Evolutionary conservation across 1,140 invertebrate genomes (phyloP).

Genomic region (Drosophila bocqueti): DNA sequence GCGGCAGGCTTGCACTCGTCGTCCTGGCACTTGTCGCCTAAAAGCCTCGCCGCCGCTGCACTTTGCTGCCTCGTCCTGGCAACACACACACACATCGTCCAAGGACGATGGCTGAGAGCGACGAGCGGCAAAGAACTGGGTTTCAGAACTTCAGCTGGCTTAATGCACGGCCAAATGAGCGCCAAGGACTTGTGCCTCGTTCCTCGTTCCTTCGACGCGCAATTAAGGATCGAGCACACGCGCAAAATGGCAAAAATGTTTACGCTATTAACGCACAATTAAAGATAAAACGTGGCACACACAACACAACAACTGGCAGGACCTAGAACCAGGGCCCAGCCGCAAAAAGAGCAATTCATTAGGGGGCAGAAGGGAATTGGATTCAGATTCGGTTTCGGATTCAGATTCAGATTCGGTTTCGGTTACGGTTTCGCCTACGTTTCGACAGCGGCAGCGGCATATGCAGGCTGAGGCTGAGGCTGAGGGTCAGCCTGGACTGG

Average conservation of each 20-base stretch:
- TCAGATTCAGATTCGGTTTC: conserved; percentile 23
- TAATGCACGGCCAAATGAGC: conserved; percentile 69
- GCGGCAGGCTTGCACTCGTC: conserved; percentile 10
- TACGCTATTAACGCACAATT: conserved; percentile 83
- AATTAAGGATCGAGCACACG: conserved; percentile 49
- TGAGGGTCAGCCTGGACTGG: conserved; percentile 6
- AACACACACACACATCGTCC: conserved; percentile 20
- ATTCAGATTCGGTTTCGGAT: conserved; percentile 19
- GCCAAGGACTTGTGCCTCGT: conserved; percentile 66
- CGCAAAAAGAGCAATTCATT: conserved; percentile 70
- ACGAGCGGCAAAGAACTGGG: background rate
- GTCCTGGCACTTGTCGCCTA: conserved; percentile 46
- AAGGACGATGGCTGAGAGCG: conserved; percentile 8
- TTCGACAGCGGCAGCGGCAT: background rate
- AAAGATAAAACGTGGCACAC: conserved; percentile 70
- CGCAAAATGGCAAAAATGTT: conserved; percentile 63
- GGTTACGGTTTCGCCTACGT: background rate
- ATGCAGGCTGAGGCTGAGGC: conserved; percentile 5
- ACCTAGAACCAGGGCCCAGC: background rate
- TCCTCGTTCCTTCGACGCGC: conserved; percentile 52
- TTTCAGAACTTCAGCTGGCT: conserved; percentile 17
- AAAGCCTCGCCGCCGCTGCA: conserved; percentile 43
- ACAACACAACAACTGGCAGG: conserved; percentile 1
- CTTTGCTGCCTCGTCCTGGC: conserved; percentile 21
- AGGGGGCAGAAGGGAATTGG: conserved; percentile 36